A percentile compares a stretch with the other conserved stretches of the same genome.
Evolutionary conservation across 1,140 invertebrate genomes (phyloP).

Genomic region (Bombus consobrinus): DNA sequence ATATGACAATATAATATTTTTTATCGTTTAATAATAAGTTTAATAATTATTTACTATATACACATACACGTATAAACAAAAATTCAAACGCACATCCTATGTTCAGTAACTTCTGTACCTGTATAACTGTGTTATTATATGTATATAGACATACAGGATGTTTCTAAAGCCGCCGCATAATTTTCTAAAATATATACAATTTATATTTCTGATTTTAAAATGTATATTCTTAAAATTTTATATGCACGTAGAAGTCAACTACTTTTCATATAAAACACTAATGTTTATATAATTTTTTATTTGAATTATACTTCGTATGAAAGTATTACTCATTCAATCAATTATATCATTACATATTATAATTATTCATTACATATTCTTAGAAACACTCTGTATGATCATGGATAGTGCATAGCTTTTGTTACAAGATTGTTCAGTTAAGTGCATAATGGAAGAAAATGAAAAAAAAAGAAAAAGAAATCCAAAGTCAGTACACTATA

Average conservation of each 20-base stretch:
- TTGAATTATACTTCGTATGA: background rate
- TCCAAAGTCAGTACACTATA: background rate
- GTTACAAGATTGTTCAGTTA: background rate
- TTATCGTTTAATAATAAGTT: background rate
- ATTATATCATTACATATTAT: background rate
- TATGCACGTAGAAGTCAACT: background rate
- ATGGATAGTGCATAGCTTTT: background rate
- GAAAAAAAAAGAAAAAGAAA: background rate
- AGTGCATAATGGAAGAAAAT: background rate
- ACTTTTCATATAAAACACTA: background rate
- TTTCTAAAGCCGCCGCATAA: background rate
- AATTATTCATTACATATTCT: background rate
- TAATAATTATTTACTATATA: background rate
- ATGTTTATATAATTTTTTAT: slow-evolving; percentile 1
- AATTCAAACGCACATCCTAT: slow-evolving; percentile 17
- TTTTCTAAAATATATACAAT: background rate
- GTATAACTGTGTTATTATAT: background rate
- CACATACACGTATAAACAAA: background rate
- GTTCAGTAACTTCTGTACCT: slow-evolving; percentile 29
- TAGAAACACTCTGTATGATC: background rate
- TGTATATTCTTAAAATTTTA: background rate
- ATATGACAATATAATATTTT: background rate
- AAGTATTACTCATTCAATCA: background rate
- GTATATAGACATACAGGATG: background rate
- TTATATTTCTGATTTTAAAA: background rate